Conservation (phyloP, 2,888 invertebrate species). For the Kuschelorhynchus macadamiae region DNA sequence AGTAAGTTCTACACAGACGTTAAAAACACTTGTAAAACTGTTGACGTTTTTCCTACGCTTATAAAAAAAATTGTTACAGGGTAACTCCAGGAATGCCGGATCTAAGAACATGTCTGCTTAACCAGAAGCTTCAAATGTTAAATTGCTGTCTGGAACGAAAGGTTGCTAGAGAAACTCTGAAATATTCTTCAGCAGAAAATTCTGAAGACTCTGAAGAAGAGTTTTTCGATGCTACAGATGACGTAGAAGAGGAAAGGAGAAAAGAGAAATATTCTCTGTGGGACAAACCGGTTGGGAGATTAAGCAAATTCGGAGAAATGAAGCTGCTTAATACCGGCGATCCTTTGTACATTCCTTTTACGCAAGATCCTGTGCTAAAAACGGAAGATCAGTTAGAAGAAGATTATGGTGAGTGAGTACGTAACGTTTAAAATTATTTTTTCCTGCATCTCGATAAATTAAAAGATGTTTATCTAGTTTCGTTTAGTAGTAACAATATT, state of each 20-base stretch:
- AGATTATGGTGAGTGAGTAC: conserved; percentile 76
- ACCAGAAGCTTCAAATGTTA: conserved; percentile 92
- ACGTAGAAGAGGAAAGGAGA: conserved; percentile 64
- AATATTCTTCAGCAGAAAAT: conserved; percentile 65
- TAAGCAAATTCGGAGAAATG: conserved; percentile 77
- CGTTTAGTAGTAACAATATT: too few relatives aligned
- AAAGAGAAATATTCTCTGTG: conserved; percentile 70
- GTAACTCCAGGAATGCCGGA: conserved; percentile 88
- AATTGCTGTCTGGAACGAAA: conserved; percentile 83
- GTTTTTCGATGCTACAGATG: conserved; percentile 77
- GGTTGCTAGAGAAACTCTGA: conserved; percentile 69
- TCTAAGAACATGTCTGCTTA: conserved; percentile 88
- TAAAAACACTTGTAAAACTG: too few relatives aligned
- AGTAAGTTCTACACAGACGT: too few relatives aligned
- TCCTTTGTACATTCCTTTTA: conserved; percentile 84
- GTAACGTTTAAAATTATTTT: too few relatives aligned
- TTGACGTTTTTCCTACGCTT: too few relatives aligned
- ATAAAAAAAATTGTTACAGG: too few relatives aligned
- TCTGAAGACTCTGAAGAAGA: conserved; percentile 74
- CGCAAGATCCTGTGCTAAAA: conserved; percentile 95
- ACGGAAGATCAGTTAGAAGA: conserved; percentile 97
- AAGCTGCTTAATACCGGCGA: conserved; percentile 79
- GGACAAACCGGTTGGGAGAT: conserved; percentile 77
- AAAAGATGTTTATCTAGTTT: too few relatives aligned
- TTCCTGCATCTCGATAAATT: too few relatives aligned